phyloP scores from a whole-genome alignment of 2,113 vertebrate species.

The Scolopax mira region DNA sequence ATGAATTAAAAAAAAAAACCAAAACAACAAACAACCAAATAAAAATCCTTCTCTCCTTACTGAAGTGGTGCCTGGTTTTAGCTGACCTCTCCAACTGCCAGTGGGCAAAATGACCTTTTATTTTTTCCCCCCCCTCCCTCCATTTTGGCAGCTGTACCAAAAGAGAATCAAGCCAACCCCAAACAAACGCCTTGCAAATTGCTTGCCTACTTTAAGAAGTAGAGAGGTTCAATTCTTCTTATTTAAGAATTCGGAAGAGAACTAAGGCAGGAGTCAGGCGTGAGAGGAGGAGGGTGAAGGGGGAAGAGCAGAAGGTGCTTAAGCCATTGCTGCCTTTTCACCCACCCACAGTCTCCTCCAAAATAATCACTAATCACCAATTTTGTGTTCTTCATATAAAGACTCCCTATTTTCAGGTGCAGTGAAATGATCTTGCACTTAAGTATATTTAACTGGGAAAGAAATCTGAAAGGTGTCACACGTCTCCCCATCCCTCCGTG shows the following conservation, averaged over 20 bases:
- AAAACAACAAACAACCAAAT: neutral
- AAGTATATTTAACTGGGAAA: neutral
- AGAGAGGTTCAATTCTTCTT: neutral
- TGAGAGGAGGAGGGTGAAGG: neutral
- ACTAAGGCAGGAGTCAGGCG: neutral
- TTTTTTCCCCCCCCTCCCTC: neutral
- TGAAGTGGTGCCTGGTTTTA: neutral
- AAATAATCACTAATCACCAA: neutral
- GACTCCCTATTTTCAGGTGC: neutral
- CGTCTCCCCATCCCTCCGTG: fast-evolving
- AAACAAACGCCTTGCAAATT: neutral
- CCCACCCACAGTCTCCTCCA: neutral
- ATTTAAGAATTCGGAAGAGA: neutral
- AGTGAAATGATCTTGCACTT: neutral
- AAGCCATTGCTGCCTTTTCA: neutral
- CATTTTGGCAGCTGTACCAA: neutral
- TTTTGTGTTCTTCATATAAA: neutral
- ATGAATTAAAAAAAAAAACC: neutral
- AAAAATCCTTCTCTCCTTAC: neutral
- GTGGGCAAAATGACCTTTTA: neutral
- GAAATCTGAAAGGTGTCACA: neutral
- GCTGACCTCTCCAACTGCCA: neutral
- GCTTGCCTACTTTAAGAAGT: neutral
- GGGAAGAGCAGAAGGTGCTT: neutral
- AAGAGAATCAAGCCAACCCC: neutral